Evolutionary conservation across 2,797 vertebrate genomes (phyloP).

Genomic region (Eutrigla gurnardus): DNA sequence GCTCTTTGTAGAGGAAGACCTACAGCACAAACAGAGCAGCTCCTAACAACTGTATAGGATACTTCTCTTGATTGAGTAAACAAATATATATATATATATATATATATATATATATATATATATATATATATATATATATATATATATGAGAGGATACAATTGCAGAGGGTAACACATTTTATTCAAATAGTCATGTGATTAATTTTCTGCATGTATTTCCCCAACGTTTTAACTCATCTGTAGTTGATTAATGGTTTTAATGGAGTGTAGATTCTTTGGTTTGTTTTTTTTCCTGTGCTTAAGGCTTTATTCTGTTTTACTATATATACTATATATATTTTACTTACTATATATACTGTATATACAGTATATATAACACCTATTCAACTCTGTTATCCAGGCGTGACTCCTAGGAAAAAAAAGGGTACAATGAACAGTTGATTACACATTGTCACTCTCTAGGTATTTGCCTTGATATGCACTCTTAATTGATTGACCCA

Average conservation of each 20-base stretch:
- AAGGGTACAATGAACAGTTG: conserved; percentile 55
- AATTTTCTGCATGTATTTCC: neutral
- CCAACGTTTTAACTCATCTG: neutral
- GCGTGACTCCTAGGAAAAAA: conserved; percentile 21
- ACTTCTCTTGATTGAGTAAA: conserved; percentile 52
- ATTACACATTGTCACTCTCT: conserved; percentile 68
- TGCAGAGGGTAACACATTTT: neutral
- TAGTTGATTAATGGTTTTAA: conserved; percentile 3
- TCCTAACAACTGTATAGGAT: conserved; percentile 14
- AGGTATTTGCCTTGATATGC: conserved; percentile 65
- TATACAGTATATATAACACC: neutral
- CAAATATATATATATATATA: neutral
- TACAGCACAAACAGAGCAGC: conserved; percentile 21
- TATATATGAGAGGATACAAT: conserved; percentile 5
- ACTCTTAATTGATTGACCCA: conserved; percentile 78
- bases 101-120: neutral
- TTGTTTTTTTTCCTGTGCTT: conserved; percentile 7
- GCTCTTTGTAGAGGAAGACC: conserved; percentile 52
- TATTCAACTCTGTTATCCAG: conserved; percentile 4
- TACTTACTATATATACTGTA: too few species aligned
- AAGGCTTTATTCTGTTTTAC: neutral
- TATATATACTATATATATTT: neutral
- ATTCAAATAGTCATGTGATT: neutral
- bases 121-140: too few species aligned
- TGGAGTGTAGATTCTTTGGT: neutral